Conservation (phyloP, 2,113 vertebrate genomes). For the Edolisoma coerulescens region DNA sequence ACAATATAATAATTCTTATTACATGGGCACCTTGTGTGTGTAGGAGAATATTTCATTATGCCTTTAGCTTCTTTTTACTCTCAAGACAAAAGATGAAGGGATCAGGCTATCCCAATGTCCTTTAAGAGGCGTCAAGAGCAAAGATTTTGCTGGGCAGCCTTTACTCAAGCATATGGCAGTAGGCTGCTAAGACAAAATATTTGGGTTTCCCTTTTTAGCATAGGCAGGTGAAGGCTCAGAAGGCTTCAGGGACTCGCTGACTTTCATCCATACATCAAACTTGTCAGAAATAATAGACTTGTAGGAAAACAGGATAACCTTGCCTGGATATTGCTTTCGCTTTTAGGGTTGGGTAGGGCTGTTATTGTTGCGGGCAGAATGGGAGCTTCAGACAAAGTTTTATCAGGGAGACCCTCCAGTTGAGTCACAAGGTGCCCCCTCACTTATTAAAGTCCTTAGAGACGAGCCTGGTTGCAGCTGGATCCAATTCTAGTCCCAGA, state of each 20-base stretch:
- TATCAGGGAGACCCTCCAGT: background rate
- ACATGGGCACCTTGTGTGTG: background rate
- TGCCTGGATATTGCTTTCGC: background rate
- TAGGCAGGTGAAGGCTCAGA: background rate
- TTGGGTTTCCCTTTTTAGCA: background rate
- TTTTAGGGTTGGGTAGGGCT: background rate
- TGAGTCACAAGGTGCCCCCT: background rate
- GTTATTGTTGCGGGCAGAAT: background rate
- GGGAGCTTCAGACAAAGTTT: background rate
- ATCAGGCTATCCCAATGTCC: background rate
- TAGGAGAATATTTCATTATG: background rate
- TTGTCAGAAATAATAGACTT: background rate
- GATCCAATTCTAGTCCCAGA: background rate
- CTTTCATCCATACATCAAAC: background rate
- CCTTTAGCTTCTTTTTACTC: background rate
- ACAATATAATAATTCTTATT: background rate
- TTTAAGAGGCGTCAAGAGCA: background rate
- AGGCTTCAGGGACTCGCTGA: background rate
- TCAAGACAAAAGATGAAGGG: background rate
- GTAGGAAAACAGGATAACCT: background rate
- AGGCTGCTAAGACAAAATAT: background rate
- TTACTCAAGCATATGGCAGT: background rate
- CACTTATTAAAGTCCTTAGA: background rate
- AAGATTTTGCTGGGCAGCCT: background rate
- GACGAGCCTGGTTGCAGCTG: background rate